Conservation (phyloP, 2,113 vertebrate genomes). For the Nothobranchius kuhntae region DNA sequence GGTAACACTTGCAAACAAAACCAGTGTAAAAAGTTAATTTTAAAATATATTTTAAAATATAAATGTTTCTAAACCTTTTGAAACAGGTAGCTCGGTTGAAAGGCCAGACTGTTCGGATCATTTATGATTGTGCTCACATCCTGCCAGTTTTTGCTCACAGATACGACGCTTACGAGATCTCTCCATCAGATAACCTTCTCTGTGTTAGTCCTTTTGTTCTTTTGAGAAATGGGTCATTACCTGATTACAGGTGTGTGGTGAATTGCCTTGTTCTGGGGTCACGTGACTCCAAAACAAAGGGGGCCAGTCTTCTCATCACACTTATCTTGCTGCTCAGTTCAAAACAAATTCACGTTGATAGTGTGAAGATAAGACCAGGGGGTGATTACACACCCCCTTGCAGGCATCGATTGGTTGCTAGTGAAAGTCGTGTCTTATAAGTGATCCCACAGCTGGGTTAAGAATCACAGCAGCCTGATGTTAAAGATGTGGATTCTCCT, state of each 20-base stretch:
- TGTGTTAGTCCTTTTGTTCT: constrained; percentile 72
- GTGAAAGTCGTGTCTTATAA: constrained; percentile 58
- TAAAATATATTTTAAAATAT: too few relatives aligned
- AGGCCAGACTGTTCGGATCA: not conserved
- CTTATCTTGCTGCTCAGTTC: constrained; percentile 68
- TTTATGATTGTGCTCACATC: constrained; percentile 29
- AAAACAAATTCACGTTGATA: constrained; percentile 69
- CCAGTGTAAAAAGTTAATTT: too few relatives aligned
- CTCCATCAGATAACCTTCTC: constrained; percentile 63
- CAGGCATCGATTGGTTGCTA: constrained; percentile 70
- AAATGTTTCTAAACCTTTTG: too few relatives aligned
- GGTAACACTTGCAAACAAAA: too few relatives aligned
- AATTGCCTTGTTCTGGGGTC: constrained; percentile 65
- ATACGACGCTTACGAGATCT: constrained; percentile 30
- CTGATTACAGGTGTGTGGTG: constrained; percentile 52
- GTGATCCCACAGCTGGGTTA: constrained; percentile 9
- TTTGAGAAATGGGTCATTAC: constrained; percentile 67
- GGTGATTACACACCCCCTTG: constrained; percentile 51
- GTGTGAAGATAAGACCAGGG: constrained; percentile 74
- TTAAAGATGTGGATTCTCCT: constrained; percentile 44
- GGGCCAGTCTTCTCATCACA: constrained; percentile 57
- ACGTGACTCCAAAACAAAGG: constrained; percentile 74
- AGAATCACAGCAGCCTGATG: not conserved
- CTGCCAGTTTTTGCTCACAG: constrained; percentile 54
- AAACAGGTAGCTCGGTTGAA: too few relatives aligned